These are phyloP conservation scores for Chaetops frenatus DNA, from an alignment of 2,113 vertebrate species.

Conservation along the genomic window DNA sequence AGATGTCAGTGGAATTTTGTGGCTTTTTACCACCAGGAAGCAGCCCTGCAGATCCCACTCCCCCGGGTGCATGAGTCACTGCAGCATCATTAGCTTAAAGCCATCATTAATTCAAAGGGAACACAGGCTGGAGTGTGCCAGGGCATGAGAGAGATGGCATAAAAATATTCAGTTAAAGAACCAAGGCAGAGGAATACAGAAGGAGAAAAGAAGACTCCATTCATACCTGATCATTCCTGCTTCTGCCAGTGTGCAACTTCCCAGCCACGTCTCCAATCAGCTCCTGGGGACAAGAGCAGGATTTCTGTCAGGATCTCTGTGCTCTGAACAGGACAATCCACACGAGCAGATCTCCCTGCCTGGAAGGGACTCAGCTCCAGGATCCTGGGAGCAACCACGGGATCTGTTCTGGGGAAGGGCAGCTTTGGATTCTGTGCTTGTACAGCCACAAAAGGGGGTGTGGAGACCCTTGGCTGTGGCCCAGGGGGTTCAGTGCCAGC, in stretches of 20 bases:
- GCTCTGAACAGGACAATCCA: background rate
- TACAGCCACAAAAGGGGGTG: background rate
- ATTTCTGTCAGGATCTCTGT: background rate
- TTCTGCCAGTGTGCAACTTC: constrained; percentile 91
- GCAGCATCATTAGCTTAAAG: background rate
- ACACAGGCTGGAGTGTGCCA: background rate
- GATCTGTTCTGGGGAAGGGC: background rate
- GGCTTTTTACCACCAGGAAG: background rate
- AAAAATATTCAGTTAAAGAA: background rate
- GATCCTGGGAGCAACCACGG: background rate
- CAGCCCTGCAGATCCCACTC: background rate
- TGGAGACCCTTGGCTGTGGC: too few species aligned
- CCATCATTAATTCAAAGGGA: background rate
- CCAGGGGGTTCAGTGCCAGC: background rate
- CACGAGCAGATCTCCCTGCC: background rate
- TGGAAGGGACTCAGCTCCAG: background rate
- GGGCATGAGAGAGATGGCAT: background rate
- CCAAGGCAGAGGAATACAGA: background rate
- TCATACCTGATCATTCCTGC: constrained; percentile 92
- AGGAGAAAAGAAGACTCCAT: too few species aligned
- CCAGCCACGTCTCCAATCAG: constrained; percentile 87
- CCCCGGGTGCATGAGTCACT: background rate
- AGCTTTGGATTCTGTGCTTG: background rate
- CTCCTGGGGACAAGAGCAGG: constrained; percentile 73
- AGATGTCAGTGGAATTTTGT: background rate